These are phyloP conservation scores for Huso huso DNA, from an alignment of 2,797 vertebrate species.

Conservation along the genomic window DNA sequence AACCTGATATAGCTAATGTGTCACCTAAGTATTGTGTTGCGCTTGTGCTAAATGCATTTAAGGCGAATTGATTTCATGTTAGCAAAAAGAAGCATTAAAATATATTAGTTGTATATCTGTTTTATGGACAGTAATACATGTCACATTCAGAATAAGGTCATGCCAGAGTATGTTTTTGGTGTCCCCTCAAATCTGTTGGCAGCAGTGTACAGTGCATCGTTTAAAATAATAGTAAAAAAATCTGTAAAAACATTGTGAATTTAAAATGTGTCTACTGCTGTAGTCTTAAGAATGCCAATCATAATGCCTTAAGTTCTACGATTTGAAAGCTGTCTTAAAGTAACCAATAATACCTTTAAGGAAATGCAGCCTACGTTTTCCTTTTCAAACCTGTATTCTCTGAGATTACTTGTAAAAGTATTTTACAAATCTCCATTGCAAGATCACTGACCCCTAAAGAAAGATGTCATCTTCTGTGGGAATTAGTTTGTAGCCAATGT, in stretches of 20 bases:
- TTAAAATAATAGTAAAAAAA: too few species aligned
- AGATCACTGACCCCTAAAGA: conserved; percentile 60
- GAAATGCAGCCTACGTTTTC: conserved; percentile 62
- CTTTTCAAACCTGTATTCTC: conserved; percentile 66
- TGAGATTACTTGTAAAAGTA: conserved; percentile 75
- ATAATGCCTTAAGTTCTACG: not conserved
- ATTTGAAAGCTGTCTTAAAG: not conserved
- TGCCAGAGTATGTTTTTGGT: too few species aligned
- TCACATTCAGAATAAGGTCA: too few species aligned
- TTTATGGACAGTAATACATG: too few species aligned
- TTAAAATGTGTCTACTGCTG: too few species aligned
- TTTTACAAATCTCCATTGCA: conserved; percentile 46
- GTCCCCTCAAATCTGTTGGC: too few species aligned
- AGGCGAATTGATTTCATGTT: conserved; percentile 19
- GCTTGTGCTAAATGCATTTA: conserved; percentile 31
- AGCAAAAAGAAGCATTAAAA: too few species aligned
- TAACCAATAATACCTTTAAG: conserved; percentile 61
- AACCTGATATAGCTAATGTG: conserved; percentile 61
- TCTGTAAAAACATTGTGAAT: too few species aligned
- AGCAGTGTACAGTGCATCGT: too few species aligned
- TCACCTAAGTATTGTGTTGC: conserved; percentile 53
- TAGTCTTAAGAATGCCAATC: too few species aligned
- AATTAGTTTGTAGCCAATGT: conserved; percentile 49
- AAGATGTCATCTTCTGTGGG: conserved; percentile 34
- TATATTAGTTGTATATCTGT: too few species aligned